Percentiles rank a stretch among this genome's conserved stretches.
These are phyloP conservation scores for Microvelia longipes DNA, from an alignment of 1,140 invertebrate species.

Conservation along the genomic window DNA sequence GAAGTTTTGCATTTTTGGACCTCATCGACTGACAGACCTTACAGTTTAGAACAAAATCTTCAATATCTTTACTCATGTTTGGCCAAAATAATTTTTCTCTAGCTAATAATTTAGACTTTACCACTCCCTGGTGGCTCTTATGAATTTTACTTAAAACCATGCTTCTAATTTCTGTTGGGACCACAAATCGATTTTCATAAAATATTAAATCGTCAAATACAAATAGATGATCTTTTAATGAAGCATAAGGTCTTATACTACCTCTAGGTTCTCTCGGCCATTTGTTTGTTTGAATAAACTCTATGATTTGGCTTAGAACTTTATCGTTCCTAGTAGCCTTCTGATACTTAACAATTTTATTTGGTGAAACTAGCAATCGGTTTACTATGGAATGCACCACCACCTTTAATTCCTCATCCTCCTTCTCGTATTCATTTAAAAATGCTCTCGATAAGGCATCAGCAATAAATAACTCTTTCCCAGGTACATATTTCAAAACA, in stretches of 20 bases:
- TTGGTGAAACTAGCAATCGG: not conserved
- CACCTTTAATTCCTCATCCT: not conserved
- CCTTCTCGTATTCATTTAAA: not conserved
- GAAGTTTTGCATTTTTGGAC: no score
- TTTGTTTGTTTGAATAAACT: not conserved
- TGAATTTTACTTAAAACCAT: not conserved
- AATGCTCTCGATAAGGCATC: not conserved
- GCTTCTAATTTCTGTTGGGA: not conserved
- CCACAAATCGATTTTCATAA: not conserved
- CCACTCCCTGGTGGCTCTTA: not conserved
- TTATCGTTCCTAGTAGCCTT: not conserved
- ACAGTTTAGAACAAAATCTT: no score
- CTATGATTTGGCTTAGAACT: not conserved
- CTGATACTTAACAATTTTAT: not conserved
- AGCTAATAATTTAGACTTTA: no score
- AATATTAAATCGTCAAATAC: not conserved
- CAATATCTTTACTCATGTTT: no score
- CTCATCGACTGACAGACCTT: no score
- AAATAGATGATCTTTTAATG: not conserved
- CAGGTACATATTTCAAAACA: not conserved
- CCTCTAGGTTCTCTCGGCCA: not conserved
- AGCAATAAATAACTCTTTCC: not conserved
- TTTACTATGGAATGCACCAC: not conserved
- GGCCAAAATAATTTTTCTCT: no score
- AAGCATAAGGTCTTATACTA: not conserved